A percentile compares a stretch with the other conserved stretches of the same genome.
Conservation (phyloP, 2,113 vertebrate genomes). For the Plestiodon gilberti region DNA sequence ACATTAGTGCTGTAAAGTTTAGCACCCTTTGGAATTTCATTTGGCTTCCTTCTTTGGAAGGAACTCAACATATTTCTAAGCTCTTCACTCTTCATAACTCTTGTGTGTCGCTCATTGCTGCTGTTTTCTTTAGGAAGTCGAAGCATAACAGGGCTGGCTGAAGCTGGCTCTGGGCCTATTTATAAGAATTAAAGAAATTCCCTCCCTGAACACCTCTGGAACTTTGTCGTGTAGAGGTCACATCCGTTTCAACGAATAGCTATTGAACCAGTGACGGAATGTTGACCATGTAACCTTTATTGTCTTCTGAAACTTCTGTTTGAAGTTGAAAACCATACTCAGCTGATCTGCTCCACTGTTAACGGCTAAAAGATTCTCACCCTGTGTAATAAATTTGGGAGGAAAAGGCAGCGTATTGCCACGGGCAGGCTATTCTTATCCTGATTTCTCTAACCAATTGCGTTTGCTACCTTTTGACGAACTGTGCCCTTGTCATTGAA, state of each 20-base stretch:
- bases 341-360: slow-evolving; percentile 70
- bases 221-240: slow-evolving; percentile 85
- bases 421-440: background rate
- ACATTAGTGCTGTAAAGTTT: slow-evolving; percentile 71
- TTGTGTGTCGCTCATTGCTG: slow-evolving; percentile 75
- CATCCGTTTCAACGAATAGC: slow-evolving; percentile 74
- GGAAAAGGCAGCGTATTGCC: slow-evolving; percentile 16
- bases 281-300: slow-evolving; percentile 67
- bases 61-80: slow-evolving; percentile 84
- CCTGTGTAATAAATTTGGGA: slow-evolving; percentile 41
- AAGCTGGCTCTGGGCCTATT: slow-evolving; percentile 89
- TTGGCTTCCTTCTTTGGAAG: slow-evolving; percentile 78
- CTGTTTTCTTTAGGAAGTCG: slow-evolving; percentile 96
- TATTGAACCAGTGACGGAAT: slow-evolving; percentile 54
- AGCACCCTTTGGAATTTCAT: slow-evolving; percentile 77
- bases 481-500: slow-evolving; percentile 26
- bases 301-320: slow-evolving; percentile 72
- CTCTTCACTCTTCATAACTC: slow-evolving; percentile 76
- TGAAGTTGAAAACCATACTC: slow-evolving; percentile 61
- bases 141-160: slow-evolving; percentile 80
- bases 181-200: slow-evolving; percentile 80
- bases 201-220: slow-evolving; percentile 83
- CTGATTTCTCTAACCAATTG: slow-evolving; percentile 30
- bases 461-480: slow-evolving; percentile 33
- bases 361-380: slow-evolving; percentile 46